Evolutionary conservation across 2,113 vertebrate species (phyloP), one percentile per base, ranked within the genome.

Genomic region (Formicarius rufipectus): DNA sequence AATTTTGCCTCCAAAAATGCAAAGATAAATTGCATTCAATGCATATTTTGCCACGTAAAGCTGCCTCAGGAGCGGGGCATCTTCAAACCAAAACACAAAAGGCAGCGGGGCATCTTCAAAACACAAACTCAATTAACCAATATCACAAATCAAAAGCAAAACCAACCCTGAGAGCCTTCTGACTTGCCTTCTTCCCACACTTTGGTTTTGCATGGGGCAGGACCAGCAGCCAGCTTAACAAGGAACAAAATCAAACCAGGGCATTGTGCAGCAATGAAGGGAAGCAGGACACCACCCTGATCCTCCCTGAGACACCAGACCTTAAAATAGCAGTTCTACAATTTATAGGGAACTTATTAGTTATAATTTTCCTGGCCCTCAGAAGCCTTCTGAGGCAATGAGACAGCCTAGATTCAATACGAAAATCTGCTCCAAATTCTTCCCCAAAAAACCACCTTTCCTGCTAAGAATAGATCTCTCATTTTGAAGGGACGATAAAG

Each of bases 341-440:
- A 92, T 95, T 95, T 95, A 93, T 89, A 86, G 92, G 90, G 90
- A 96, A 96, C 92, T 94, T 95, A 96, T 93, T 96, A 93, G 95
- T 87, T 91, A 92, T 62, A 68, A 94, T 90, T 96, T 97, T 96
- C 95, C 96, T 96, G 92, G 95, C 88, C 88, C 79, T 87, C 88
- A 81, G 84, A 96, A 24, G 30, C 68, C 89, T 97, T 97, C 94
- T 2, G 3, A 94, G 93, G 88, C 85, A 96, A 86, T 87, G 76
- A 94, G 64, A 86, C 95, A 97, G 95, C 90, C 95, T 95, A 96
- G 95, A 96, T 94, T 96, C 90, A 91, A 58, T 39, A 87, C 0
- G 0, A 96, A 92, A 94, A 78, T 59, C 85, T 96, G 96, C 89
- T 96, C 95, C 94, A 96, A 96, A 96, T 97, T 90, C 94, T 84